Evolutionary conservation across 2,113 vertebrate genomes (phyloP).

Genomic region (Psittacus erithacus): DNA sequence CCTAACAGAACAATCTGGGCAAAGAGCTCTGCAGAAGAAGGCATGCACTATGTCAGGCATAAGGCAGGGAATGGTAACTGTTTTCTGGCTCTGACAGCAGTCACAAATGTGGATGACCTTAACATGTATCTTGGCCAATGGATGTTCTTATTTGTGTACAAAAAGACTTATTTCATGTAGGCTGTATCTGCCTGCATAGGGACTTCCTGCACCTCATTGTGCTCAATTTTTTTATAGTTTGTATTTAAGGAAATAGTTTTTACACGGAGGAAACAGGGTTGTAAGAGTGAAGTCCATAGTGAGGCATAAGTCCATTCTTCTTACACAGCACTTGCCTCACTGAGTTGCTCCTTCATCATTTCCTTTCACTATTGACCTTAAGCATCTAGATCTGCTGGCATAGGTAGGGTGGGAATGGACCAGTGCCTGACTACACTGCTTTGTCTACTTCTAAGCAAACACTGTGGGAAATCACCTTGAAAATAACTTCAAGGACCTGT

Average conservation of each 20-base stretch:
- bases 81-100: background rate
- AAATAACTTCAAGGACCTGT: background rate
- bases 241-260: background rate
- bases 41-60: background rate
- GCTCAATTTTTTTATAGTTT: background rate
- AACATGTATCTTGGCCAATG: background rate
- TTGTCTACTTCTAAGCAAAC: background rate
- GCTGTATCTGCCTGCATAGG: background rate
- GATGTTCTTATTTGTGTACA: background rate
- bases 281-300: background rate
- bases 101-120: background rate
- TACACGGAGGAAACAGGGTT: background rate
- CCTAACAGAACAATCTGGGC: background rate
- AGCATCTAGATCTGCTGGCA: background rate
- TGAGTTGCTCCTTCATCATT: background rate
- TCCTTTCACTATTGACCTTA: background rate
- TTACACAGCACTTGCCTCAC: background rate
- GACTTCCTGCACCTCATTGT: background rate
- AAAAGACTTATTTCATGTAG: background rate
- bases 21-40: background rate
- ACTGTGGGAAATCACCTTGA: accelerated
- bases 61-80: background rate
- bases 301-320: background rate
- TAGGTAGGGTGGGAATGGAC: background rate
- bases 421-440: background rate